Conservation (phyloP, 1,140 invertebrate species). For the Thereuonema tuberculata region DNA sequence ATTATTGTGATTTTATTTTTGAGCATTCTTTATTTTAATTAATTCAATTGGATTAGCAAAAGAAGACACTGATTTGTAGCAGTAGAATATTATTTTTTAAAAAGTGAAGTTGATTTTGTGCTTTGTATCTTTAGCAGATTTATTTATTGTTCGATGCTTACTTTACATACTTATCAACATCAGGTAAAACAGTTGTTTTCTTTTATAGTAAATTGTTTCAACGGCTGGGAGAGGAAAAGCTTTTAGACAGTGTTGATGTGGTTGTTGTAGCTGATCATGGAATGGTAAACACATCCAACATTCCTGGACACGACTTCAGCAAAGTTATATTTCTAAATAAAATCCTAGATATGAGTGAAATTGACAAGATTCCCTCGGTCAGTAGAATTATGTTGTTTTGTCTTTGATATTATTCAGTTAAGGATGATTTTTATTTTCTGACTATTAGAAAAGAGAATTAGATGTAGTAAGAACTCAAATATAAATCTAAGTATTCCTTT, state of each 20-base stretch:
- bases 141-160: not conserved
- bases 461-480: not conserved
- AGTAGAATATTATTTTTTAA: too few species aligned
- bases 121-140: conserved; percentile 1
- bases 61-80: conserved; percentile 14
- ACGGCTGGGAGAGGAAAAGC: conserved; percentile 8
- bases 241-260: conserved; percentile 19
- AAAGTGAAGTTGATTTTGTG: too few species aligned
- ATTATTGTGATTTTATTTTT: too few species aligned
- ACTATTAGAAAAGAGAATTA: not conserved
- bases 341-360: conserved; percentile 13
- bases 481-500: not conserved
- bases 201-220: conserved; percentile 19
- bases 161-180: not conserved
- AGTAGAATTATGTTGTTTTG: too few species aligned
- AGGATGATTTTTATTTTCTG: too few species aligned
- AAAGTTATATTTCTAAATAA: conserved; percentile 18
- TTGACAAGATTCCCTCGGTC: not conserved
- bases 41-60: conserved; percentile 19
- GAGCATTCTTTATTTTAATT: conserved; percentile 16
- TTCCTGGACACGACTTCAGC: conserved; percentile 12
- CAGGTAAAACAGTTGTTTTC: conserved; percentile 18
- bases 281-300: conserved; percentile 16
- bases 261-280: conserved; percentile 25
- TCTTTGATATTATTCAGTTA: too few species aligned